These are phyloP conservation scores for Acrossocheilus wenchowensis DNA, from an alignment of 2,797 vertebrate species.

Conservation along the genomic window DNA sequence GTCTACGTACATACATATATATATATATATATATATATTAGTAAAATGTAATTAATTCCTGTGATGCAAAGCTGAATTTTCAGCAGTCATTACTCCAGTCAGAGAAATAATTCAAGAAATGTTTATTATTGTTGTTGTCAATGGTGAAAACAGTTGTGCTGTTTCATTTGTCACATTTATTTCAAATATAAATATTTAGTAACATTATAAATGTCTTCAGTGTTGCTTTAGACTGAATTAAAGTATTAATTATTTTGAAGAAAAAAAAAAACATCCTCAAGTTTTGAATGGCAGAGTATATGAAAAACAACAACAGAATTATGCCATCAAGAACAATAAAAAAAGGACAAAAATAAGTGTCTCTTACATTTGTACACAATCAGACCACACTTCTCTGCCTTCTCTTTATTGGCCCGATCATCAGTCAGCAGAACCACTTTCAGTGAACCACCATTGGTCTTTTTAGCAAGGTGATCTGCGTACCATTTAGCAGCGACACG, in stretches of 20 bases:
- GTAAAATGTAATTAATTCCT: not conserved
- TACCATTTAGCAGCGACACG: slow-evolving; percentile 92
- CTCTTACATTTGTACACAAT: slow-evolving; percentile 88
- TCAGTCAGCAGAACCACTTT: slow-evolving; percentile 93
- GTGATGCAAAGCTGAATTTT: not conserved
- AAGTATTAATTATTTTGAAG: not conserved
- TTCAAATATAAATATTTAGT: too few species aligned
- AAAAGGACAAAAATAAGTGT: not conserved
- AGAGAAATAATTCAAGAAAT: not conserved
- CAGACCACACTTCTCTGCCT: slow-evolving; percentile 85
- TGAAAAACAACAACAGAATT: not conserved
- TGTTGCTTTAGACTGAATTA: not conserved
- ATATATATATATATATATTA: too few species aligned
- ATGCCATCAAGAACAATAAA: not conserved
- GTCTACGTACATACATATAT: too few species aligned
- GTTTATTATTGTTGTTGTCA: not conserved
- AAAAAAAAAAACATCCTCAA: not conserved
- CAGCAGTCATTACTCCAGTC: not conserved
- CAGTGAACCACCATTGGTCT: slow-evolving; percentile 66
- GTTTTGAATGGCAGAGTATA: not conserved
- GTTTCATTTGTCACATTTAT: too few species aligned
- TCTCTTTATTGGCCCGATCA: slow-evolving; percentile 89
- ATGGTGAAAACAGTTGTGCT: too few species aligned
- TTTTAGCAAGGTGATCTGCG: slow-evolving; percentile 82
- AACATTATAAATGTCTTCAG: not conserved